Evolutionary conservation across 2,113 vertebrate genomes (phyloP).

Genomic region (Mormyrus lacerda): DNA sequence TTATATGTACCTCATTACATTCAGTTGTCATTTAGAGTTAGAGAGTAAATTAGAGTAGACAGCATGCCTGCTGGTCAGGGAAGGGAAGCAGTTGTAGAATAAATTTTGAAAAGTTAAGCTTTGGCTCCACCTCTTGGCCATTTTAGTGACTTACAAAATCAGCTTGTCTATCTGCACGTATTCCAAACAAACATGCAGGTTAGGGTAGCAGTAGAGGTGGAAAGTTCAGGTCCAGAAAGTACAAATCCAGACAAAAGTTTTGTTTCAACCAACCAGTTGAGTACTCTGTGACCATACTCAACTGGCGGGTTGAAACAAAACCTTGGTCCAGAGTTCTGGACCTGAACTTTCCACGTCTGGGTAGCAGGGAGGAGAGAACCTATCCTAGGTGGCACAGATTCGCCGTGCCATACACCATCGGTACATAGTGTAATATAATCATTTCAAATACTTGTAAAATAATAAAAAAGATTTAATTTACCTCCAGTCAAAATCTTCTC

Average conservation of each 20-base stretch:
- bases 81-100: background rate
- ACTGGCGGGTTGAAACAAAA: too few species aligned
- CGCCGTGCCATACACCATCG: background rate
- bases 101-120: slow-evolving; percentile 8
- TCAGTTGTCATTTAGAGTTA: background rate
- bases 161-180: background rate
- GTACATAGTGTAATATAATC: background rate
- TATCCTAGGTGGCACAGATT: too few species aligned
- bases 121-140: slow-evolving; percentile 44
- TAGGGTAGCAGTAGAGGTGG: background rate
- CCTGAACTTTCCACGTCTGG: too few species aligned
- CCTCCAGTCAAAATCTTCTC: slow-evolving; percentile 71
- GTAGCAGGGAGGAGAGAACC: too few species aligned
- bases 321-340: too few species aligned
- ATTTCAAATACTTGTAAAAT: background rate
- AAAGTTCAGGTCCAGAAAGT: too few species aligned
- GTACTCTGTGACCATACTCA: too few species aligned
- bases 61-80: background rate
- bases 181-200: background rate
- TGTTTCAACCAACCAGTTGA: too few species aligned
- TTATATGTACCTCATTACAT: background rate
- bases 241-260: too few species aligned
- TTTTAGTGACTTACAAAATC: background rate
- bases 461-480: slow-evolving; percentile 36
- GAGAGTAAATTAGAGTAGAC: background rate